A percentile compares a stretch with the other conserved stretches of the same genome.
phyloP scores from a whole-genome alignment of 2,113 vertebrate genomes.

The Rhombomys opimus region DNA sequence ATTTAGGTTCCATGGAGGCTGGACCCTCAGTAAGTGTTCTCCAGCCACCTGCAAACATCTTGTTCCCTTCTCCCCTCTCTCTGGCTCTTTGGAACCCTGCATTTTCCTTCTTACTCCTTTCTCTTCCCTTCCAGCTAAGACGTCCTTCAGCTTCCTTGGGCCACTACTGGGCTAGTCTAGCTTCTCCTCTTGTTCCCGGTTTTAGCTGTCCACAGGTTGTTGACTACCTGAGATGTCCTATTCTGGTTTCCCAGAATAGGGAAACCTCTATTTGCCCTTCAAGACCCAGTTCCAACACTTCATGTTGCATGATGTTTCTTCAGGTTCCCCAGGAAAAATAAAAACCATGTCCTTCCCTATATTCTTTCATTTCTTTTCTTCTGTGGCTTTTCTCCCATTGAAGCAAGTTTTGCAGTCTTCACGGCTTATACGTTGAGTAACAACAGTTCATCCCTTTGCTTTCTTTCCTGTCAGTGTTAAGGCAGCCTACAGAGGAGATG shows the following conservation, averaged over 20 bases:
- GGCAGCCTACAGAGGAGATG: background rate
- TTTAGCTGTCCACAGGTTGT: background rate
- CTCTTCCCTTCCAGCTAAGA: background rate
- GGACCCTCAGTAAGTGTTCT: background rate
- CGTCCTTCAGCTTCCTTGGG: background rate
- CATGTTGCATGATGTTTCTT: background rate
- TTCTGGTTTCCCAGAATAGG: background rate
- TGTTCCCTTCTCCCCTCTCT: background rate
- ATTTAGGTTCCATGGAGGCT: too few relatives aligned
- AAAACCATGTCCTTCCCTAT: background rate
- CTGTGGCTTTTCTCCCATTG: background rate
- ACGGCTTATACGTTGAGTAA: background rate
- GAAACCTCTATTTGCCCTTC: background rate
- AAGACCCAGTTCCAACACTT: background rate
- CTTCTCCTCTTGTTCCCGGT: background rate
- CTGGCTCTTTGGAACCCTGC: background rate
- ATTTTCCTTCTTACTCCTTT: background rate
- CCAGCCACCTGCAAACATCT: background rate
- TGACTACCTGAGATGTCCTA: background rate
- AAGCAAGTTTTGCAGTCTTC: background rate
- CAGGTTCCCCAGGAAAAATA: background rate
- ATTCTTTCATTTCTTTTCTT: background rate
- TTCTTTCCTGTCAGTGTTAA: background rate
- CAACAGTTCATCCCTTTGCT: background rate
- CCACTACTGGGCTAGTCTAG: background rate